Percentiles rank a stretch among this genome's conserved stretches.
phyloP scores from a whole-genome alignment of 2,888 invertebrate species.

The Cephus sareptanus region DNA sequence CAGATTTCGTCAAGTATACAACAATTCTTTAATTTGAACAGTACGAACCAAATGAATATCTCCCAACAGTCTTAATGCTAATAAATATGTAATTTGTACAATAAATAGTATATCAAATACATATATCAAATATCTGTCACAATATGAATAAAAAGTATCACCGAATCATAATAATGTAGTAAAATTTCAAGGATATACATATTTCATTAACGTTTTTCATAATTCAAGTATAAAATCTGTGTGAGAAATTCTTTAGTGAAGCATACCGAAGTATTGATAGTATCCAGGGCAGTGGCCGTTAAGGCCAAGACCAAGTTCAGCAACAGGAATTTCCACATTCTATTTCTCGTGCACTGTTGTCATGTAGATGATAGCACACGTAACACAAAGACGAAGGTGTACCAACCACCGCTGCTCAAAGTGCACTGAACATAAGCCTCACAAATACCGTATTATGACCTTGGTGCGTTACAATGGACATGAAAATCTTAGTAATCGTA shows the following conservation, averaged over 20 bases:
- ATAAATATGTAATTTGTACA: neutral
- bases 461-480: neutral
- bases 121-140: neutral
- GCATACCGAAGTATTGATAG: neutral
- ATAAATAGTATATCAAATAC: neutral
- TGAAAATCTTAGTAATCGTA: neutral
- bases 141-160: neutral
- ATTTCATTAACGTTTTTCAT: neutral
- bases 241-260: neutral
- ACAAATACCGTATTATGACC: neutral
- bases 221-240: neutral
- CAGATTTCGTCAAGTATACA: neutral
- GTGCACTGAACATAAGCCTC: neutral
- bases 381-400: conserved; percentile 13
- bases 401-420: neutral
- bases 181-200: neutral
- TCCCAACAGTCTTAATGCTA: neutral
- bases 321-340: conserved; percentile 26
- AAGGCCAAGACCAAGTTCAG: conserved; percentile 10
- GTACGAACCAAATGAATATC: neutral
- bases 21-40: neutral
- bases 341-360: conserved; percentile 6
- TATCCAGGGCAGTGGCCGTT: conserved; percentile 15
- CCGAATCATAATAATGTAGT: neutral
- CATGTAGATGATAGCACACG: conserved; percentile 10